Evolutionary conservation across 2,797 vertebrate species (phyloP), one percentile per base, ranked within the genome.

Genomic region (Trematocara caparti): DNA sequence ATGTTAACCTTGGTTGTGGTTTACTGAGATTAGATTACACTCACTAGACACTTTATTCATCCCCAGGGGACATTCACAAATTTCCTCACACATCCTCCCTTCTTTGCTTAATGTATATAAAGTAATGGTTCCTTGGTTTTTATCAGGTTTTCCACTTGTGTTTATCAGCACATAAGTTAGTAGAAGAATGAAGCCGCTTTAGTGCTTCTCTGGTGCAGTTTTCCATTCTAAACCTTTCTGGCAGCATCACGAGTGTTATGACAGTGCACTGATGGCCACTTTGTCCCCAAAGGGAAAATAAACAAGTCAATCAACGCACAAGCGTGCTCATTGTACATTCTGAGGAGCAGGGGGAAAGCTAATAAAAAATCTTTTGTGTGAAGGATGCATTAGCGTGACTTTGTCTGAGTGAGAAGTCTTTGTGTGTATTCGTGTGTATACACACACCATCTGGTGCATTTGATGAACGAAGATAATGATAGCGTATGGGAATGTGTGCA

Each of bases 271-370:
- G 66, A 76, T 34, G 76, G 73, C 78, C 76, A 84, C 79, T 85
- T 85, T 81, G 78, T 87, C 69, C 88, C 82, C 81, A 73, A 71
- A 89, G 78, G 83, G 40, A 69, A 89, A 88, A 84, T 69, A 81
- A 84, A 69, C 69, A 89, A 82, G 89, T 88, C 64, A 85, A 88
- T 79, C 72, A 80, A 34, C 27, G 12, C 72, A 79, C 66, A 77
- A 87, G 74, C 55, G 62, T 86, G 77, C 69, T 88, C 53, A 50
- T 84, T 74, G 64, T 86, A 73, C 83, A 75, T 88, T 88, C 66
- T 79, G 73, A 53, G 74, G 49, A 83, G 24, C 49, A 4, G 40
- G 24, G 77, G 51, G 38, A 74, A 75, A 45, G 43, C 85, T 85
- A 87, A 83, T 88, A 64, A 88, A 87, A 89, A 83, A 76, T 4